Base-by-base conservation (phyloP, 2,113 vertebrate genomes). In the Thomomys bottae region DNA sequence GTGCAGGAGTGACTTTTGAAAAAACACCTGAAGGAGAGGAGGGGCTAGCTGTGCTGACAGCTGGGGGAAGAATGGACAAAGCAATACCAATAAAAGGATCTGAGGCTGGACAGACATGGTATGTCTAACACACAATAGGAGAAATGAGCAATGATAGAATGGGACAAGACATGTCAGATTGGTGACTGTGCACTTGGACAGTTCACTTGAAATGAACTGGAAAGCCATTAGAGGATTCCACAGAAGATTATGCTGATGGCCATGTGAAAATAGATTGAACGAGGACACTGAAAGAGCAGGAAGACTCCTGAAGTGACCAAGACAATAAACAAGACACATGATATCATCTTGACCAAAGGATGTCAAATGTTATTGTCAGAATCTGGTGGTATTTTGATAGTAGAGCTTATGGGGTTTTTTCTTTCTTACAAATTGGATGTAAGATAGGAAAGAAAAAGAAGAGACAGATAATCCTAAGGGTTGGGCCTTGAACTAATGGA, bases 181-280 rank as follows among this genome's bases (percentile, higher is more conserved):
- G 8, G 34, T 26, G 24, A 38, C 9, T 3, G 61, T 7, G 32
- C 4, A 4, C 42, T 42, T 80, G 61, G 15, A 17, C 73, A 42
- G 15, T 92, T 63, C 88, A 8, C 73, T 85, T 57, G n/a, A 64
- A 85, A 84, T 77, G 38, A 72, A 20, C 63, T 93, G 9, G 28
- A 45, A 86, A 72, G 49, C 67, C 68, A 9, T 2, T 32, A 26
- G 40, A 77, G 34, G 45, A 30, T 81, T 72, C 90, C n/a, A 18
- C 5, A 63, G 91, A n/a, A 81, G 30, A 42, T 77, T 24, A 17
- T 61, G 61, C 36, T 45, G 49, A 92, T 6, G 76, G 14, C 32
- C 75, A 0, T 79, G 34, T 81, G 49, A 79, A 83, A 76, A 72
- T 12, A 54, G 42, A 11, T 15, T 63, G 45, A 49, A 75, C 87